Evolutionary conservation across 1,140 invertebrate species (phyloP).

Genomic region (Drosophila tropicalis): DNA sequence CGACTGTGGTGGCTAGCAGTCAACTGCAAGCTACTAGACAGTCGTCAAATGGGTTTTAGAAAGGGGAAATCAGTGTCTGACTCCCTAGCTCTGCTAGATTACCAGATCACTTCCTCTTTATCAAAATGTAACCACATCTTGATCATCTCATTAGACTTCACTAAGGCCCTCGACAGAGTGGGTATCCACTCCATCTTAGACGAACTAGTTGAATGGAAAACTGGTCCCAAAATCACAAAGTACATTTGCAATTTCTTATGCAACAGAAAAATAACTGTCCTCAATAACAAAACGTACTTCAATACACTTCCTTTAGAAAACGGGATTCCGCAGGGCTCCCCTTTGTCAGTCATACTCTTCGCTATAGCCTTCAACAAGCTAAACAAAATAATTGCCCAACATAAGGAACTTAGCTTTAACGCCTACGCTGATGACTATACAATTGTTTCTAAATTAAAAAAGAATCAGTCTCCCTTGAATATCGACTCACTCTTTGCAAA

Average conservation of each 20-base stretch:
- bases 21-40: no score
- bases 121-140: slow-evolving; percentile 8
- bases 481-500: no score
- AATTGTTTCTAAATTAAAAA: no score
- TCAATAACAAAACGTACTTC: background rate
- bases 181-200: slow-evolving; percentile 23
- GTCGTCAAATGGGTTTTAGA: no score
- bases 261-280: slow-evolving; percentile 36
- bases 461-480: no score
- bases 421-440: no score
- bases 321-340: slow-evolving; percentile 25
- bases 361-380: no score
- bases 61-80: slow-evolving; percentile 8
- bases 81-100: background rate
- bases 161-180: slow-evolving; percentile 28
- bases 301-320: slow-evolving; percentile 11
- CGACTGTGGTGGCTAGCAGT: no score
- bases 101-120: background rate
- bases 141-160: slow-evolving; percentile 17
- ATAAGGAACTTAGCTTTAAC: no score
- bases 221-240: slow-evolving; percentile 10
- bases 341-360: no score
- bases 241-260: slow-evolving; percentile 23
- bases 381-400: no score
- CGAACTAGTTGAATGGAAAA: slow-evolving; percentile 29